phyloP scores from a whole-genome alignment of 2,113 vertebrate species.

The Erinaceus europaeus region DNA sequence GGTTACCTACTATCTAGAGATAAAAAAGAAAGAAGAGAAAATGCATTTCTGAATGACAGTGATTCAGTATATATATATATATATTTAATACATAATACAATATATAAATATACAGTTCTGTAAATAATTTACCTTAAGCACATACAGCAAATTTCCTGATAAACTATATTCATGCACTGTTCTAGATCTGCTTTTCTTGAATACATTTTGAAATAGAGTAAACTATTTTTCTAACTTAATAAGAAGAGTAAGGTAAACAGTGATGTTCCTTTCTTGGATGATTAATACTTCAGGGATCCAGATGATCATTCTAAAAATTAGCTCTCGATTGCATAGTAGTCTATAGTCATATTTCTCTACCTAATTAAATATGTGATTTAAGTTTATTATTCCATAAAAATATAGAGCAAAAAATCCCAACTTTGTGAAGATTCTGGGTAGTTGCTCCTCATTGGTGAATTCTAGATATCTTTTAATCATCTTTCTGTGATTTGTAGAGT shows the following conservation, averaged over 20 bases:
- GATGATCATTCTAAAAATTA: neutral
- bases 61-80: neutral
- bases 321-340: neutral
- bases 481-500: rapidly evolving
- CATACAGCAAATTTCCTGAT: neutral
- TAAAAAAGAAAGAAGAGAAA: rapidly evolving
- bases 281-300: neutral
- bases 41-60: neutral
- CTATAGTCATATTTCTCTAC: neutral
- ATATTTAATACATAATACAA: neutral
- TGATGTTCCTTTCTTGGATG: neutral
- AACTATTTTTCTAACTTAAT: neutral
- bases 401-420: neutral
- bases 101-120: too few species aligned
- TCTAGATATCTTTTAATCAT: rapidly evolving
- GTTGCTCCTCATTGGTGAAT: rapidly evolving
- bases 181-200: neutral
- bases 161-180: neutral
- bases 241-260: neutral
- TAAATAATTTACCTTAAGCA: neutral
- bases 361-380: neutral
- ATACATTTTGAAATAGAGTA: neutral
- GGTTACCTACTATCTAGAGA: neutral
- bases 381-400: neutral
- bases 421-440: rapidly evolving